Evolutionary conservation across 2,888 invertebrate species (phyloP).

Genomic region (Lycophotia porphyrea): DNA sequence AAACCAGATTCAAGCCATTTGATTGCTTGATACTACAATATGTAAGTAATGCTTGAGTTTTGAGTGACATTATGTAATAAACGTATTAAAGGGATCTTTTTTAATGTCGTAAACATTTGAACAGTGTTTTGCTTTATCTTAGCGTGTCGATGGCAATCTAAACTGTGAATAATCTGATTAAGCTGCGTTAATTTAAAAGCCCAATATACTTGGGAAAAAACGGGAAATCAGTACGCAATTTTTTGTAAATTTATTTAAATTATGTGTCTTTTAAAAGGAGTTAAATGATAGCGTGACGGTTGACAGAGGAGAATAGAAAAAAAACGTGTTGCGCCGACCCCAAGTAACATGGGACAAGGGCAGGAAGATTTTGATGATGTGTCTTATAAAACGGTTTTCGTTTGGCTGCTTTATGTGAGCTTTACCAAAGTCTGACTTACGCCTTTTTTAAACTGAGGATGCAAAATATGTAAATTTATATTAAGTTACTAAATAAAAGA

Average conservation of each 20-base stretch:
- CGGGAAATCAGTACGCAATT: neutral
- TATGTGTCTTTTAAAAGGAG: neutral
- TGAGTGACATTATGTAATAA: too few relatives aligned
- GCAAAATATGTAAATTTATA: conserved; percentile 30
- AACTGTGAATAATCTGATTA: neutral
- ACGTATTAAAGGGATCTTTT: too few relatives aligned
- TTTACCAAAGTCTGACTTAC: conserved; percentile 1
- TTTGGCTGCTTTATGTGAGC: neutral
- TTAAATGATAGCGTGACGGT: too few relatives aligned
- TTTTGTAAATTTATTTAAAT: neutral
- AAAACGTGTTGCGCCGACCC: too few relatives aligned
- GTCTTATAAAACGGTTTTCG: neutral
- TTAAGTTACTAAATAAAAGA: conserved; percentile 45
- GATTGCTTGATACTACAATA: neutral
- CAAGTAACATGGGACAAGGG: too few relatives aligned
- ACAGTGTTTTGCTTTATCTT: too few relatives aligned
- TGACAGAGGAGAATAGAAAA: too few relatives aligned
- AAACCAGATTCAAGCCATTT: too few relatives aligned
- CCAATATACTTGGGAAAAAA: neutral
- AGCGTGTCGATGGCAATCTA: neutral
- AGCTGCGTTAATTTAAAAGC: neutral
- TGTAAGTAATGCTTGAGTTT: neutral
- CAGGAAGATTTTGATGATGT: neutral
- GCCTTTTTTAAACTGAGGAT: conserved; percentile 20
- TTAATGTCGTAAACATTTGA: too few relatives aligned